Evolutionary conservation across 1,140 invertebrate genomes (phyloP).

Genomic region (Drosophila jambulina): DNA sequence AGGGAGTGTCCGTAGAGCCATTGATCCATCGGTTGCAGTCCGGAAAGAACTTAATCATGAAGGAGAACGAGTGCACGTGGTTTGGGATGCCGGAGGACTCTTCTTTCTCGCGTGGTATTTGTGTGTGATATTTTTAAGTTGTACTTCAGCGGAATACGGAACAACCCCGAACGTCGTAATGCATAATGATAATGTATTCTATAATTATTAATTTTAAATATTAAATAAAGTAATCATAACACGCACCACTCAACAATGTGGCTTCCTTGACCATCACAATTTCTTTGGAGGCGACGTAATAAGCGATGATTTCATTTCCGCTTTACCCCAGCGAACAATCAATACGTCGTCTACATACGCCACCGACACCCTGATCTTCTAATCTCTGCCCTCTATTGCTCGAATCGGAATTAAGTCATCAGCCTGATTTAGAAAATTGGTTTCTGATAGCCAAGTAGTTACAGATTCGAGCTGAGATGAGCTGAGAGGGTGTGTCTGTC

Average conservation of each 20-base stretch:
- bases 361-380: conserved; percentile 29
- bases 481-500: conserved; percentile 8
- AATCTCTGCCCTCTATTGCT: conserved; percentile 34
- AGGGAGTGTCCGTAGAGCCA: conserved; percentile 80
- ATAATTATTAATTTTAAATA: conserved; percentile 77
- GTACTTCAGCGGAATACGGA: conserved; percentile 75
- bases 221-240: conserved; percentile 75
- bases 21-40: conserved; percentile 6
- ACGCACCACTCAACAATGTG: conserved; percentile 20
- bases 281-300: conserved; percentile 19
- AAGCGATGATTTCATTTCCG: conserved; percentile 49
- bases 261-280: conserved; percentile 45
- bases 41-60: conserved; percentile 58
- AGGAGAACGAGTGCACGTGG: conserved; percentile 32
- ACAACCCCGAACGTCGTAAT: conserved; percentile 60
- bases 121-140: conserved; percentile 85
- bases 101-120: conserved; percentile 75
- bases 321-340: conserved; percentile 42
- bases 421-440: conserved; percentile 42
- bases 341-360: conserved; percentile 19
- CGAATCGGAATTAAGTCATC: conserved; percentile 50
- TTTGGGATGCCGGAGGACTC: conserved; percentile 34
- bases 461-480: conserved; percentile 1
- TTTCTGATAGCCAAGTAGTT: conserved; percentile 18
- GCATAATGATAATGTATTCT: conserved; percentile 76